phyloP scores from a whole-genome alignment of 1,140 invertebrate genomes.

The Whitmania pigra region DNA sequence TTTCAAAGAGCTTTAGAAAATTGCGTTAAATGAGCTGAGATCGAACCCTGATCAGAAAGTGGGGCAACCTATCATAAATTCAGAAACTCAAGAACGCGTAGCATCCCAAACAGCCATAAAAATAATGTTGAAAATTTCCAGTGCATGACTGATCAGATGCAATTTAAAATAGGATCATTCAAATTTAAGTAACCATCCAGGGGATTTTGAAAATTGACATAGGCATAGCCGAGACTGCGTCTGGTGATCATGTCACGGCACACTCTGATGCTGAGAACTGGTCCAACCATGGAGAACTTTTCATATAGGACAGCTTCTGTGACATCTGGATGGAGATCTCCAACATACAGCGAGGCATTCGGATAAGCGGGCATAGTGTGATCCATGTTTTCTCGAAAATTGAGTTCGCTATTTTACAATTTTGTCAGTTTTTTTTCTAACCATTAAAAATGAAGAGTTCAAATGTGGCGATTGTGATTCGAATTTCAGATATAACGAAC shows the following conservation, averaged over 20 bases:
- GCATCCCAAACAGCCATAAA: too few species aligned
- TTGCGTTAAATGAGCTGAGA: too few species aligned
- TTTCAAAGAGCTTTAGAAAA: too few species aligned
- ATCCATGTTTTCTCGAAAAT: constrained; percentile 20
- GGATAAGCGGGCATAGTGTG: constrained; percentile 29
- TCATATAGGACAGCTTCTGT: constrained; percentile 98
- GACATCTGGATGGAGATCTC: constrained; percentile 92
- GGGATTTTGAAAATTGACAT: constrained; percentile 98
- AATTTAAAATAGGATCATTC: background rate
- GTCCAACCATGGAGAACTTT: constrained; percentile 94
- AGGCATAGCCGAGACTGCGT: constrained; percentile 93
- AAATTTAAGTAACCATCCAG: constrained; percentile 54
- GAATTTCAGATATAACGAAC: too few species aligned
- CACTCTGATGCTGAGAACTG: constrained; percentile 93
- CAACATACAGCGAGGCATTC: constrained; percentile 88
- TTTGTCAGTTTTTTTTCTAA: constrained; percentile 11
- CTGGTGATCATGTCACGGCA: constrained; percentile 94
- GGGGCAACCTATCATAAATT: too few species aligned
- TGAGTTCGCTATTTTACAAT: constrained; percentile 1
- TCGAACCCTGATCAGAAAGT: too few species aligned
- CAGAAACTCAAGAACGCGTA: too few species aligned
- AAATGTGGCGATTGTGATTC: too few species aligned
- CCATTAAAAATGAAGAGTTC: too few species aligned
- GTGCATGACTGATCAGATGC: too few species aligned
- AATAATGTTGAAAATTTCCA: too few species aligned